phyloP scores from a whole-genome alignment of 2,113 vertebrate genomes.

The Chloebia gouldiae region DNA sequence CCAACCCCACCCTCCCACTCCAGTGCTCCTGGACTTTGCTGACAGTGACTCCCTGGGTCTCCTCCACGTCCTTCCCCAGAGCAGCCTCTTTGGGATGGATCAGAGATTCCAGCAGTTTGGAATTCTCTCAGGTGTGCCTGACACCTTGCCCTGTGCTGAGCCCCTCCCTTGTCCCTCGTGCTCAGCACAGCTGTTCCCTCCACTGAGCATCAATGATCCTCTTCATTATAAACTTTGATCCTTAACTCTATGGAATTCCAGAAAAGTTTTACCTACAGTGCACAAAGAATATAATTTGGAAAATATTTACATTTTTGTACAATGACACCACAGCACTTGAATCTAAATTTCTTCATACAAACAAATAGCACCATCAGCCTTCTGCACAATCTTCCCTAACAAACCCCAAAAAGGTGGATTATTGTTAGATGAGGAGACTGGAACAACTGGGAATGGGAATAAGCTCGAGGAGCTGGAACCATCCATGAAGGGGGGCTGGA shows the following conservation, averaged over 20 bases:
- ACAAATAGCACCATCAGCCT: conserved; percentile 64
- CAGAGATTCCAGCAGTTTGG: background rate
- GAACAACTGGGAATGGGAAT: background rate
- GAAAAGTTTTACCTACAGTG: conserved; percentile 48
- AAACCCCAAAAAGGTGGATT: conserved; percentile 6
- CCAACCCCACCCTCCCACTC: background rate
- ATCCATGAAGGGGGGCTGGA: background rate
- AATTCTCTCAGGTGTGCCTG: background rate
- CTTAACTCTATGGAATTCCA: conserved; percentile 10
- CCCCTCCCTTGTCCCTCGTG: background rate
- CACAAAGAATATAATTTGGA: conserved; percentile 61
- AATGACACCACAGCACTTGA: conserved; percentile 57
- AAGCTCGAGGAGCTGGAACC: background rate
- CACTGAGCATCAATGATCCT: background rate
- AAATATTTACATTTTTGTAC: conserved; percentile 68
- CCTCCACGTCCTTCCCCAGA: background rate
- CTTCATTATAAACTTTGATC: background rate
- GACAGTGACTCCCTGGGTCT: background rate
- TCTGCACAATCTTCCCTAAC: conserved; percentile 22
- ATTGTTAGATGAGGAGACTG: background rate
- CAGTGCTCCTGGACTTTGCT: background rate
- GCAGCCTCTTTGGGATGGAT: background rate
- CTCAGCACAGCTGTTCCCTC: background rate
- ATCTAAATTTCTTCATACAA: conserved; percentile 50
- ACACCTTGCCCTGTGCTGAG: background rate